Conservation (phyloP, 2,113 vertebrate species). For the Nothobranchius kuhntae region DNA sequence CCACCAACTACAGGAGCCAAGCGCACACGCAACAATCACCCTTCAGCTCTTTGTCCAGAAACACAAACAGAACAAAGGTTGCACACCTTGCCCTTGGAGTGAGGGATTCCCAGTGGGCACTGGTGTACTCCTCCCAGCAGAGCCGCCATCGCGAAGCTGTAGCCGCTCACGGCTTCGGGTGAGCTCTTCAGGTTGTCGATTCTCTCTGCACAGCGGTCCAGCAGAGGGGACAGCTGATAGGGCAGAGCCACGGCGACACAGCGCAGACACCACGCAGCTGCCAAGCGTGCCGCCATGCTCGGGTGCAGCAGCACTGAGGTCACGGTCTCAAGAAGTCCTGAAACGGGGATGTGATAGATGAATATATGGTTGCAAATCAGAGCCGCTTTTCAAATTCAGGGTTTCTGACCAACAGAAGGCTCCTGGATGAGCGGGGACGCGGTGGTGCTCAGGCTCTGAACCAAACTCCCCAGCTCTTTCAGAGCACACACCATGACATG, state of each 20-base stretch:
- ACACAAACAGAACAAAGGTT: neutral
- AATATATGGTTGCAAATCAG: neutral
- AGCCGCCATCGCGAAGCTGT: conserved; percentile 98
- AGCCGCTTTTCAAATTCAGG: neutral
- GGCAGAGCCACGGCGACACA: conserved; percentile 94
- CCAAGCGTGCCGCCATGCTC: conserved; percentile 96
- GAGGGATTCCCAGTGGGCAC: conserved; percentile 95
- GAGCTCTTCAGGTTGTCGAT: conserved; percentile 97
- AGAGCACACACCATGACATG: conserved; percentile 98
- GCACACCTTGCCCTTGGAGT: conserved; percentile 95
- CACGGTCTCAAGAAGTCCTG: conserved; percentile 94
- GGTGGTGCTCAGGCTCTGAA: conserved; percentile 95
- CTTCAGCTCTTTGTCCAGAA: neutral
- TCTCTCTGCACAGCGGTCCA: conserved; percentile 94
- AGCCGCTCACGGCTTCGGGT: conserved; percentile 97
- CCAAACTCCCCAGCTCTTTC: conserved; percentile 94
- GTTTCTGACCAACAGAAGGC: conserved; percentile 87
- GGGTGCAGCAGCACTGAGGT: conserved; percentile 96
- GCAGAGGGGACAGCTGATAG: conserved; percentile 92
- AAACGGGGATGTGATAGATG: neutral
- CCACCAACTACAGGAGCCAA: conserved; percentile 86
- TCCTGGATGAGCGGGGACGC: conserved; percentile 97
- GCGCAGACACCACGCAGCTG: conserved; percentile 95
- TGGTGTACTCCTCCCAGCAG: conserved; percentile 95
- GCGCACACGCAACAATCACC: neutral